These are phyloP conservation scores for Limnephilus rhombicus DNA, from an alignment of 2,888 invertebrate species.

Conservation along the genomic window DNA sequence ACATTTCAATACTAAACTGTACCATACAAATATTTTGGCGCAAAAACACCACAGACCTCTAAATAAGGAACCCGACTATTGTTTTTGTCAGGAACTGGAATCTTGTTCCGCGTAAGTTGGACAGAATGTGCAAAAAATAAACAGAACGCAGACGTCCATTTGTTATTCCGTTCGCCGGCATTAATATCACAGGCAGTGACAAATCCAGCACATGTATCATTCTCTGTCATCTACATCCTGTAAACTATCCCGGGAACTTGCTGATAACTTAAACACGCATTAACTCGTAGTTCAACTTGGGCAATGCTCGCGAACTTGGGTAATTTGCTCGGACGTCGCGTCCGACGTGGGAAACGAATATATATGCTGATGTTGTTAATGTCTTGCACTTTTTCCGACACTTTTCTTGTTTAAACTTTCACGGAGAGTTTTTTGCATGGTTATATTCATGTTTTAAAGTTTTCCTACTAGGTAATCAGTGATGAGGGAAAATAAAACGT, in stretches of 20 bases:
- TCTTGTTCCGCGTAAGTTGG: neutral
- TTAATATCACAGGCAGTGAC: constrained; percentile 47
- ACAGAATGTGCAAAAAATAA: neutral
- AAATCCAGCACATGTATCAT: constrained; percentile 45
- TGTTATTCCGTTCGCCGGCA: constrained; percentile 30
- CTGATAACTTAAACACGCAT: constrained; percentile 32
- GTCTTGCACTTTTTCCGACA: neutral
- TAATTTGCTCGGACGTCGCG: constrained; percentile 1
- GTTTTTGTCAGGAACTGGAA: neutral
- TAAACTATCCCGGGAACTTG: constrained; percentile 14
- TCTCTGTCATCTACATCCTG: constrained; percentile 36
- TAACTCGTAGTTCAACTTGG: constrained; percentile 25
- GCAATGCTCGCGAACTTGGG: neutral
- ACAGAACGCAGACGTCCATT: constrained; percentile 16
- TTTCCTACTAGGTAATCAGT: neutral
- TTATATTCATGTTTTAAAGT: too few relatives aligned
- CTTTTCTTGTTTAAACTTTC: constrained; percentile 13
- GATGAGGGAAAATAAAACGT: neutral
- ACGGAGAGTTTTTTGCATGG: neutral
- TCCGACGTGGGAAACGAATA: neutral
- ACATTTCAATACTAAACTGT: neutral
- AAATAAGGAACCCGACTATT: neutral
- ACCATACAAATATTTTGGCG: neutral
- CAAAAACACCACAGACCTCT: neutral
- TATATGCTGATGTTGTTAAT: neutral